phyloP scores from a whole-genome alignment of 2,113 vertebrate genomes.

The Boleophthalmus pectinirostris region DNA sequence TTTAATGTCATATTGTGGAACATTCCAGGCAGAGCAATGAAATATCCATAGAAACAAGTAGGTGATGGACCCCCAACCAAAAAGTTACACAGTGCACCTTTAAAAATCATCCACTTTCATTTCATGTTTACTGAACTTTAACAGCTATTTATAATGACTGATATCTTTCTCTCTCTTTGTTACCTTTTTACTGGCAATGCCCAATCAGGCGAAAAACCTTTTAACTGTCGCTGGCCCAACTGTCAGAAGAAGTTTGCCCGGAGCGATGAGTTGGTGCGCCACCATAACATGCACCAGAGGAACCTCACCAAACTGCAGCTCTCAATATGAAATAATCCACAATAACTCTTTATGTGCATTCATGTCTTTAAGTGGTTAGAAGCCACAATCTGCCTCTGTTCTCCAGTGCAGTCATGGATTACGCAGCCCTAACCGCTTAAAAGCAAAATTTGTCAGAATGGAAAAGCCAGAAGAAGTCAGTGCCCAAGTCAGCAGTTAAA shows the following conservation, averaged over 20 bases:
- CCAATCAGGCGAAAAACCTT: constrained; percentile 93
- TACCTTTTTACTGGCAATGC: not conserved
- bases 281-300: constrained; percentile 99
- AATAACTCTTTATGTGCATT: constrained; percentile 1
- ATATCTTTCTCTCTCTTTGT: not conserved
- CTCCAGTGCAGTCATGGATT: not conserved
- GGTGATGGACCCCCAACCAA: too few species aligned
- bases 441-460: not conserved
- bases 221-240: constrained; percentile 97
- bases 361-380: not conserved
- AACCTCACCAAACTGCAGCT: constrained; percentile 98
- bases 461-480: not conserved
- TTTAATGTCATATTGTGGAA: too few species aligned
- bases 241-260: constrained; percentile 99
- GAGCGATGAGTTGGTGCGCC: constrained; percentile 96
- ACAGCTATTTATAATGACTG: not conserved
- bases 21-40: too few species aligned
- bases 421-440: not conserved
- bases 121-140: not conserved
- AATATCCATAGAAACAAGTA: too few species aligned
- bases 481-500: not conserved
- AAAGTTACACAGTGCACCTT: too few species aligned
- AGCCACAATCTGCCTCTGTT: constrained; percentile 1
- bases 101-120: not conserved
- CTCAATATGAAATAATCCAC: constrained; percentile 80